A percentile compares a stretch with the other conserved stretches of the same genome.
Conservation (phyloP, 1,140 invertebrate species). For the Drosophila arawakana region DNA sequence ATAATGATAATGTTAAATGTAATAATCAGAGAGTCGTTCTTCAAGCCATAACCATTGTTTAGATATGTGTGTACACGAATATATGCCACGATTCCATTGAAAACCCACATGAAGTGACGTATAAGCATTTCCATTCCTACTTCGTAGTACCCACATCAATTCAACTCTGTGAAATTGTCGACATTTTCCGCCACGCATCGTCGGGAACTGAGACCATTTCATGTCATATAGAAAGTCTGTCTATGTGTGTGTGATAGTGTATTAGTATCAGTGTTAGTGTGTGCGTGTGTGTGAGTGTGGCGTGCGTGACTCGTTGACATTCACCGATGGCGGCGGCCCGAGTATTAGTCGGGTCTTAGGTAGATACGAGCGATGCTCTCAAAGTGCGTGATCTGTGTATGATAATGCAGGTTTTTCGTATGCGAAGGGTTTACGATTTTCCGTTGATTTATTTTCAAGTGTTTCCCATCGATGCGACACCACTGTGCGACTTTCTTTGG, state of each 20-base stretch:
- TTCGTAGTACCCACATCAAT: constrained; percentile 40
- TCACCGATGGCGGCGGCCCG: constrained; percentile 49
- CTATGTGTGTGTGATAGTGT: constrained; percentile 31
- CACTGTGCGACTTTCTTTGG: constrained; percentile 64
- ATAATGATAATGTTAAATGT: constrained; percentile 12
- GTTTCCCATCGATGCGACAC: constrained; percentile 33
- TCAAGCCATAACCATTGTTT: constrained; percentile 27
- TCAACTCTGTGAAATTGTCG: constrained; percentile 42
- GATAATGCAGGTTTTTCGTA: constrained; percentile 59
- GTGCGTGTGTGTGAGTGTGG: constrained; percentile 31
- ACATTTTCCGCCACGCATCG: constrained; percentile 36
- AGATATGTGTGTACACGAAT: not conserved
- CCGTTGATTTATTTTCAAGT: constrained; percentile 44
- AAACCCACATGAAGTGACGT: constrained; percentile 33
- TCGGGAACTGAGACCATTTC: constrained; percentile 31
- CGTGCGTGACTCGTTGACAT: constrained; percentile 59
- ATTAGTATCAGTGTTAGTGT: constrained; percentile 1
- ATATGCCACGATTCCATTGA: constrained; percentile 18
- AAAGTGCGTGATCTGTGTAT: constrained; percentile 60
- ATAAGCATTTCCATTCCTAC: constrained; percentile 13
- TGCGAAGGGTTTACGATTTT: constrained; percentile 54
- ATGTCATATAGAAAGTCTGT: constrained; percentile 48
- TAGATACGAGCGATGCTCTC: constrained; percentile 46
- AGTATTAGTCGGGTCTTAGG: constrained; percentile 41
- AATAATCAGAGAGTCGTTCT: constrained; percentile 25